phyloP scores from a whole-genome alignment of 2,797 vertebrate species.

The Eurystomus glaucurus region DNA sequence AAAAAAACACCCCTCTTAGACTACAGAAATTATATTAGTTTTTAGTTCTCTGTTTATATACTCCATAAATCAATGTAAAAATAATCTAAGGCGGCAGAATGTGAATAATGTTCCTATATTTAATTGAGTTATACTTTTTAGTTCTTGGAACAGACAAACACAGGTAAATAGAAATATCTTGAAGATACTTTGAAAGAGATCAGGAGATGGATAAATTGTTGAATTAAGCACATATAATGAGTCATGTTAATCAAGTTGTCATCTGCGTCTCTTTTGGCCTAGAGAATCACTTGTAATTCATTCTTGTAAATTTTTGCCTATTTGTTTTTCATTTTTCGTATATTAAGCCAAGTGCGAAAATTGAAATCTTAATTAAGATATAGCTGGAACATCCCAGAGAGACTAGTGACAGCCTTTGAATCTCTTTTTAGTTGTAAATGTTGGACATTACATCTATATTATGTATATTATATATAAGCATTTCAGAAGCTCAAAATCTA shows the following conservation, averaged over 20 bases:
- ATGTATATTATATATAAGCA: accelerated
- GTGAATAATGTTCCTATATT: not conserved
- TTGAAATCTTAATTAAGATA: conserved; percentile 14
- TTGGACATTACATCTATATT: not conserved
- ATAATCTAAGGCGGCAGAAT: not conserved
- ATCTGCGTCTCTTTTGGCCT: conserved; percentile 30
- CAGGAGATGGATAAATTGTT: conserved; percentile 85
- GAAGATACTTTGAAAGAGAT: conserved; percentile 82
- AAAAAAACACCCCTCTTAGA: not conserved
- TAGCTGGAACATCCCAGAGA: not conserved
- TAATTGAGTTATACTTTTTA: not conserved
- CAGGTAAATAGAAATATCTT: not conserved
- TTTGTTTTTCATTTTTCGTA: not conserved
- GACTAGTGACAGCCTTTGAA: not conserved
- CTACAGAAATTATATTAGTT: not conserved
- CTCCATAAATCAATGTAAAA: not conserved
- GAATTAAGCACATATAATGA: conserved; percentile 86
- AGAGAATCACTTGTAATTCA: conserved; percentile 66
- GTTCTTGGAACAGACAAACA: conserved; percentile 7
- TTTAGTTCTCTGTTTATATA: not conserved
- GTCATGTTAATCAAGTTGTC: conserved; percentile 81
- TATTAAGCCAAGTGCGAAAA: not conserved
- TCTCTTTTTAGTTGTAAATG: not conserved
- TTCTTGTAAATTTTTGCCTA: not conserved
- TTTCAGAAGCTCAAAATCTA: not conserved